A percentile compares a stretch with the other conserved stretches of the same genome.
These are phyloP conservation scores for Phymastichus coffea DNA, from an alignment of 1,140 invertebrate species.

Conservation along the genomic window DNA sequence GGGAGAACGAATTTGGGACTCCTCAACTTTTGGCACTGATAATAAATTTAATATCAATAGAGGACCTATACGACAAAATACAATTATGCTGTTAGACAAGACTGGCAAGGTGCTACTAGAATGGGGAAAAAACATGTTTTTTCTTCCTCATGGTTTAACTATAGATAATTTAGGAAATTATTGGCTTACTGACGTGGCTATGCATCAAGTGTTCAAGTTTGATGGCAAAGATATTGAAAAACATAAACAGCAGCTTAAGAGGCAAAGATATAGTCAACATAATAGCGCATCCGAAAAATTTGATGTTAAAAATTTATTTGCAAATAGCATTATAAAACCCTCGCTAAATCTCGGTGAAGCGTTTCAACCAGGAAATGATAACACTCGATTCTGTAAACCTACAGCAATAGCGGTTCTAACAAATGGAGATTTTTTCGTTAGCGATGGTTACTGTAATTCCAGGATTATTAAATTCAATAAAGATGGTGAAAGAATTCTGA, in stretches of 20 bases:
- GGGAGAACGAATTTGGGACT: slow-evolving; percentile 71
- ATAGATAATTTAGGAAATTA: slow-evolving; percentile 81
- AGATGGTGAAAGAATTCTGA: slow-evolving; percentile 67
- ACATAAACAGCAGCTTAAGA: slow-evolving; percentile 37
- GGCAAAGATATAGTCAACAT: slow-evolving; percentile 24
- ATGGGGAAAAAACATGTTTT: slow-evolving; percentile 87
- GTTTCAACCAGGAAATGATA: slow-evolving; percentile 76
- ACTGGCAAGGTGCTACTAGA: slow-evolving; percentile 70
- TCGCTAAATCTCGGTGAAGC: slow-evolving; percentile 44
- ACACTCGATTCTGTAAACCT: slow-evolving; percentile 89
- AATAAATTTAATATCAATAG: slow-evolving; percentile 64
- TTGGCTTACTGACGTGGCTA: slow-evolving; percentile 89
- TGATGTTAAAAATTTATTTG: slow-evolving; percentile 32
- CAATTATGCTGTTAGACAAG: slow-evolving; percentile 71
- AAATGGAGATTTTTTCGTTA: slow-evolving; percentile 87
- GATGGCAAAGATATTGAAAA: slow-evolving; percentile 49
- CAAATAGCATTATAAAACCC: slow-evolving; percentile 42
- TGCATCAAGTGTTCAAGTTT: slow-evolving; percentile 90
- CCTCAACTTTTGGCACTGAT: slow-evolving; percentile 62
- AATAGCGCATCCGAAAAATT: background rate
- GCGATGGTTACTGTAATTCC: slow-evolving; percentile 94
- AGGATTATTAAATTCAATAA: slow-evolving; percentile 82
- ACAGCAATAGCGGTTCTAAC: slow-evolving; percentile 82
- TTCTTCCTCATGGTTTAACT: slow-evolving; percentile 90
- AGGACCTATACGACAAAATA: slow-evolving; percentile 72